Percentiles rank a stretch among this genome's conserved stretches.
Evolutionary conservation across 2,888 invertebrate genomes (phyloP).

Genomic region (Lepidocyrtinus sp.): DNA sequence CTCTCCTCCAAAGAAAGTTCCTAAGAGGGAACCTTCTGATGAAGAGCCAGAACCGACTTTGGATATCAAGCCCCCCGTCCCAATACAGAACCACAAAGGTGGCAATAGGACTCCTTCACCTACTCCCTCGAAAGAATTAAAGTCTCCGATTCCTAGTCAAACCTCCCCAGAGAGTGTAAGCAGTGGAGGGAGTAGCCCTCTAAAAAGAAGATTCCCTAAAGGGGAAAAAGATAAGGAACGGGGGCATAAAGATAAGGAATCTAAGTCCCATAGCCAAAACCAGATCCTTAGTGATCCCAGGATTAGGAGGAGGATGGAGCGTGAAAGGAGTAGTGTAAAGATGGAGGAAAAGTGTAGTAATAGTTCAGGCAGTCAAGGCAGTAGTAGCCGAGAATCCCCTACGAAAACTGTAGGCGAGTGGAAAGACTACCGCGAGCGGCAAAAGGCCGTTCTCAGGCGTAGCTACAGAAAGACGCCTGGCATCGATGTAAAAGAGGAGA

Average conservation of each 20-base stretch:
- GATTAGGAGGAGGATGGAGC: conserved; percentile 28
- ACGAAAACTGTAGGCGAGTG: conserved; percentile 38
- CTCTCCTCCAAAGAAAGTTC: conserved; percentile 4
- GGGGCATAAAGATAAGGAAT: conserved; percentile 28
- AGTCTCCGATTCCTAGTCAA: conserved; percentile 23
- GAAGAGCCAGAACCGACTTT: conserved; percentile 18
- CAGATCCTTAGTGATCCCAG: conserved; percentile 31
- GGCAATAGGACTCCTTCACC: not conserved
- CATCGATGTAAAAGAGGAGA: conserved; percentile 45
- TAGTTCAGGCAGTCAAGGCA: not conserved
- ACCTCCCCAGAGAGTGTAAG: conserved; percentile 18
- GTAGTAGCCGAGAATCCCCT: conserved; percentile 20
- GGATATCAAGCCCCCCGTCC: not conserved
- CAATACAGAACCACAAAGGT: not conserved
- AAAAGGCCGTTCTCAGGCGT: conserved; percentile 51
- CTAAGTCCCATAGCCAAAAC: conserved; percentile 19
- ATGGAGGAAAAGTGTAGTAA: not conserved
- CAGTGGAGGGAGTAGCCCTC: conserved; percentile 29
- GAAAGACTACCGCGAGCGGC: conserved; percentile 54
- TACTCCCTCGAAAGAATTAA: not conserved
- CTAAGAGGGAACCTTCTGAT: conserved; percentile 24
- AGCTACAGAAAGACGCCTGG: conserved; percentile 60
- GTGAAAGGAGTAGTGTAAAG: conserved; percentile 12
- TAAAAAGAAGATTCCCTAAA: conserved; percentile 34
- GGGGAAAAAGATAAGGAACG: not conserved